Evolutionary conservation across 64 coral and sea anemone species (phyloP).

Genomic region (Actinia equina): DNA sequence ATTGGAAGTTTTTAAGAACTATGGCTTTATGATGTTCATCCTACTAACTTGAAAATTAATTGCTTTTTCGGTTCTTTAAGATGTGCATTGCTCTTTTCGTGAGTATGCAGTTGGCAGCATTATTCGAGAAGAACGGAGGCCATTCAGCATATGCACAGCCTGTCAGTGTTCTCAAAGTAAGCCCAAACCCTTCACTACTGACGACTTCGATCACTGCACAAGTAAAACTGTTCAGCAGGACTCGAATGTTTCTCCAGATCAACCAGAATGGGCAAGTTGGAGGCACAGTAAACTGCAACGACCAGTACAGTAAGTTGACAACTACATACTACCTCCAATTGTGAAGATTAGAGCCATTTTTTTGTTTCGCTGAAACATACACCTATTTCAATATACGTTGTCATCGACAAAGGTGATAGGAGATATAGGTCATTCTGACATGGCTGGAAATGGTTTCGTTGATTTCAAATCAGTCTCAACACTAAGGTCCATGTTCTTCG

Average conservation of each 20-base stretch:
- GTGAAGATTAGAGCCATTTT: no score
- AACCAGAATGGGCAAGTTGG: slow-evolving; percentile 5
- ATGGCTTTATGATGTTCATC: no score
- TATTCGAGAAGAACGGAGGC: background rate
- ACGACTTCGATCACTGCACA: background rate
- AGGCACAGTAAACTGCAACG: slow-evolving; percentile 11
- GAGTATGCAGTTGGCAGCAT: background rate
- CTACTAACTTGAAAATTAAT: background rate
- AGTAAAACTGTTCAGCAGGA: slow-evolving; percentile 15
- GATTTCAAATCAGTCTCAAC: no score
- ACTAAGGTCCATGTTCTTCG: no score
- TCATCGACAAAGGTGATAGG: no score
- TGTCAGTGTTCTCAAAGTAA: slow-evolving; percentile 2
- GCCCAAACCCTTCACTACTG: background rate
- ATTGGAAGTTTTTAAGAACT: no score
- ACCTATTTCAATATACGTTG: no score
- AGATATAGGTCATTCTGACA: no score
- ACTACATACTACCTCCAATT: no score
- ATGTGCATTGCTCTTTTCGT: background rate
- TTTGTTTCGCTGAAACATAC: no score
- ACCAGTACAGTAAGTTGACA: slow-evolving; percentile 20
- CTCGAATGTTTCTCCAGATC: slow-evolving; percentile 32
- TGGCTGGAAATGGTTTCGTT: no score
- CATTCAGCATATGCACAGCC: background rate
- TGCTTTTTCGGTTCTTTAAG: background rate